Percentiles rank a stretch among this genome's conserved stretches.
phyloP scores from a whole-genome alignment of 2,888 invertebrate species.

The Lutraria lutraria region DNA sequence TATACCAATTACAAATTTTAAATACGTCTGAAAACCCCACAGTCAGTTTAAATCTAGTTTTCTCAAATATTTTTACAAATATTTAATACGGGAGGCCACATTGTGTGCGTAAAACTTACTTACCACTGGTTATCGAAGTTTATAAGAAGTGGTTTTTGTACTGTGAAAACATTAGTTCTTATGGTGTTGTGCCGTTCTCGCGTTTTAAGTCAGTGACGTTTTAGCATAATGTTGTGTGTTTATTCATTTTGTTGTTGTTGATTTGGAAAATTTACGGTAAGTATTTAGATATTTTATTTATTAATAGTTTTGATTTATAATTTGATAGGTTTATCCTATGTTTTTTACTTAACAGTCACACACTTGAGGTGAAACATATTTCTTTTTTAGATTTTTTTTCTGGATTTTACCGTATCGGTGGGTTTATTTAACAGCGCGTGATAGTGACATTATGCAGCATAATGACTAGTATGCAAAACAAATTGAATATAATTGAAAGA shows the following conservation, averaged over 20 bases:
- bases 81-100: neutral
- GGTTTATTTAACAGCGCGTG: too few relatives aligned
- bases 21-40: neutral
- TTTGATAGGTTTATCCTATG: too few relatives aligned
- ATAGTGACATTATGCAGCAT: too few relatives aligned
- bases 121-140: neutral
- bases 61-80: slow-evolving; percentile 15
- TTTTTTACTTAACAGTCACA: too few relatives aligned
- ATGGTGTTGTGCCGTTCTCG: neutral
- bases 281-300: neutral
- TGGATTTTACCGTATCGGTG: too few relatives aligned
- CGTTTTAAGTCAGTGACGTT: neutral
- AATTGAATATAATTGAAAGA: too few relatives aligned
- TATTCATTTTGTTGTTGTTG: neutral
- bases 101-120: neutral
- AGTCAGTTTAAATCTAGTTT: slow-evolving; percentile 23
- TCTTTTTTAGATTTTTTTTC: neutral
- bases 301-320: too few relatives aligned
- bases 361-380: too few relatives aligned
- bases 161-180: neutral
- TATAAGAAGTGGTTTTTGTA: neutral
- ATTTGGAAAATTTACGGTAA: neutral
- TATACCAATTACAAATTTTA: slow-evolving; percentile 15
- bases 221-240: neutral
- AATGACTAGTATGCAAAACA: too few relatives aligned